Evolutionary conservation across 2,797 vertebrate species (phyloP).

Genomic region (Rhynchotus rufescens): DNA sequence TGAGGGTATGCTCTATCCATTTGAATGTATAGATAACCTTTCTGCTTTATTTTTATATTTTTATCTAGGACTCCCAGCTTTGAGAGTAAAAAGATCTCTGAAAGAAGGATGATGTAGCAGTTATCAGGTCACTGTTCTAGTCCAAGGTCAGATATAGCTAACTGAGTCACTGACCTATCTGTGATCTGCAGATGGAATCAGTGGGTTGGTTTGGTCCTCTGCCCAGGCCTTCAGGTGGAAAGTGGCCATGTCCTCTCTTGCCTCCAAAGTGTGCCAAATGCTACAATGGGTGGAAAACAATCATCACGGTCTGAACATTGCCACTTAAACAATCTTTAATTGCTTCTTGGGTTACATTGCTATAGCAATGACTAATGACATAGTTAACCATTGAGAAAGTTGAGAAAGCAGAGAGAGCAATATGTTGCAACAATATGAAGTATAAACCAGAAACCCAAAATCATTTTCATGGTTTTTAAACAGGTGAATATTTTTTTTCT

Average conservation of each 20-base stretch:
- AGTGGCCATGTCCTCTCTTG: background rate
- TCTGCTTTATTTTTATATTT: background rate
- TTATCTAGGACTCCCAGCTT: background rate
- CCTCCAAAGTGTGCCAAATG: background rate
- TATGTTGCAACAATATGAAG: background rate
- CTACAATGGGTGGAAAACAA: background rate
- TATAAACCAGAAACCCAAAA: background rate
- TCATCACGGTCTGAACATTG: background rate
- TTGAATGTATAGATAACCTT: background rate
- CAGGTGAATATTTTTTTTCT: background rate
- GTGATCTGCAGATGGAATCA: background rate
- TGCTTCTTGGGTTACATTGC: background rate
- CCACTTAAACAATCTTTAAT: background rate
- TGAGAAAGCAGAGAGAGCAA: background rate
- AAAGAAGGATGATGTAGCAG: background rate
- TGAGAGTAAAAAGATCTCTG: background rate
- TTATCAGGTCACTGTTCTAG: background rate
- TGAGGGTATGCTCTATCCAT: background rate
- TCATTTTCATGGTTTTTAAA: background rate
- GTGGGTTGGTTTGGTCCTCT: background rate
- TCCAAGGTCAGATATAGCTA: background rate
- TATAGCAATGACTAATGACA: background rate
- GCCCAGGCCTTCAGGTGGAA: background rate
- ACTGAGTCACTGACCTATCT: fast-evolving
- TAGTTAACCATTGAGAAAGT: background rate